Evolutionary conservation across 2,888 invertebrate species (phyloP), one percentile per base, ranked within the genome.

Genomic region (Dioctria linearis): DNA sequence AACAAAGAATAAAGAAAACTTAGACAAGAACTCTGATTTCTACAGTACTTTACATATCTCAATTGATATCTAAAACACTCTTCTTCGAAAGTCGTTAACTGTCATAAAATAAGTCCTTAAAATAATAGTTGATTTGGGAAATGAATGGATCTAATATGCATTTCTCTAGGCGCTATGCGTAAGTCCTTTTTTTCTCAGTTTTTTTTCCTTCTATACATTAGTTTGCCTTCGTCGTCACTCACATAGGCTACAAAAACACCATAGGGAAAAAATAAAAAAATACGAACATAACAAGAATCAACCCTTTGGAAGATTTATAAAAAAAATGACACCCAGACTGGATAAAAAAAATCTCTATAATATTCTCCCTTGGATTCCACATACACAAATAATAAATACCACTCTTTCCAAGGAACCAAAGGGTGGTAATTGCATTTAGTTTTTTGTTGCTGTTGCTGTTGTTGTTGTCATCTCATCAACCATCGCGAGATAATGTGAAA

Each of bases 391-490:
- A 71, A 51, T 39, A 46, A 46, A 54, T 71, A 71, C 51, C 71
- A 71, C 54, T 51, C 25, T 71, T 71, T 51, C 4, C 39, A 49
- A 54, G 71, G 54, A 54, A 49, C 51, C 71, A 71, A 54, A 54
- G 71, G 71, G 71, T 71, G 71, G 71, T 71, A 71, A 71, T 71
- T 71, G 71, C 71, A 71, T 39, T 51, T 71, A 25, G 25, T 25
- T 25, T 25, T 25, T 25, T 25, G 0, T 25, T 25, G 25, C 2
- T 25, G 25, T 2, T 25, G 25, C 2, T 25, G 25, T 25, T 25
- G 25, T 25, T 25, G 25, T 25, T 25, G 46, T 71, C 51, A 49
- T 49, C 43, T 43, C 57, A 57, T 39, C 11, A 39, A 39, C 39
- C 71, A 39, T 5, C 13, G 25, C 25, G 25, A 25, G 46, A 51